phyloP scores from a whole-genome alignment of 2,113 vertebrate genomes.

The Thymallus thymallus region DNA sequence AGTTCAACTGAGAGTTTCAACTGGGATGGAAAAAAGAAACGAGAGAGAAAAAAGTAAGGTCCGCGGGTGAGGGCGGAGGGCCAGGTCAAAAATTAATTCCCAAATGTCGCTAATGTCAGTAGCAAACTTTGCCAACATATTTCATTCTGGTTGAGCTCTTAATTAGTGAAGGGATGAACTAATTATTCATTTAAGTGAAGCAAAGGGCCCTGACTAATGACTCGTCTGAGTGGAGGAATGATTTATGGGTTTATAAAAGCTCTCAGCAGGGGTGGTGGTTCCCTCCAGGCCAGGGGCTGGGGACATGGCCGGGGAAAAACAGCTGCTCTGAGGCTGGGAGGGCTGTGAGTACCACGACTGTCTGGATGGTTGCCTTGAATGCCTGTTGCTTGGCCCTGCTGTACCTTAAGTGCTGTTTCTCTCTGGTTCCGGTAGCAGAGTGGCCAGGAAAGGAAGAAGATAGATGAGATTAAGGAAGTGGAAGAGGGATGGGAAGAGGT shows the following conservation, averaged over 20 bases:
- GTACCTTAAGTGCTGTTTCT: slow-evolving; percentile 24
- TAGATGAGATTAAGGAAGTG: neutral
- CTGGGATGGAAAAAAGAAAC: neutral
- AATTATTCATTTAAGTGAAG: slow-evolving; percentile 65
- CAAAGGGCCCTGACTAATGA: slow-evolving; percentile 34
- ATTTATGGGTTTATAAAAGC: slow-evolving; percentile 54
- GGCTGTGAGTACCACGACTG: slow-evolving; percentile 12
- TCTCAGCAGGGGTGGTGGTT: slow-evolving; percentile 25
- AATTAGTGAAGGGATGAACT: slow-evolving; percentile 42
- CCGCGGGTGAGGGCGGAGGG: neutral
- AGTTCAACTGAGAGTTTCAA: slow-evolving; percentile 22
- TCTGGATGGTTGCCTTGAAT: neutral
- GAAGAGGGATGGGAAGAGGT: neutral
- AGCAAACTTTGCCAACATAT: slow-evolving; percentile 12
- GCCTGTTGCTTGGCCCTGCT: slow-evolving; percentile 11
- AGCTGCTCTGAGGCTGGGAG: slow-evolving; percentile 30
- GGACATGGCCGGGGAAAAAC: neutral
- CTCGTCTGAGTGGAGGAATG: slow-evolving; percentile 43
- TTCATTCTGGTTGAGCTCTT: slow-evolving; percentile 47
- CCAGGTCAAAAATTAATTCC: neutral
- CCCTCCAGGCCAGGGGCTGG: slow-evolving; percentile 27
- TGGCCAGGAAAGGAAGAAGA: neutral
- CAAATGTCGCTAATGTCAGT: slow-evolving; percentile 26
- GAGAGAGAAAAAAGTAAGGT: neutral
- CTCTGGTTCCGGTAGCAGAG: slow-evolving; percentile 20